Conservation (phyloP, 1,140 invertebrate species). For the Eriocheir sinensis region DNA sequence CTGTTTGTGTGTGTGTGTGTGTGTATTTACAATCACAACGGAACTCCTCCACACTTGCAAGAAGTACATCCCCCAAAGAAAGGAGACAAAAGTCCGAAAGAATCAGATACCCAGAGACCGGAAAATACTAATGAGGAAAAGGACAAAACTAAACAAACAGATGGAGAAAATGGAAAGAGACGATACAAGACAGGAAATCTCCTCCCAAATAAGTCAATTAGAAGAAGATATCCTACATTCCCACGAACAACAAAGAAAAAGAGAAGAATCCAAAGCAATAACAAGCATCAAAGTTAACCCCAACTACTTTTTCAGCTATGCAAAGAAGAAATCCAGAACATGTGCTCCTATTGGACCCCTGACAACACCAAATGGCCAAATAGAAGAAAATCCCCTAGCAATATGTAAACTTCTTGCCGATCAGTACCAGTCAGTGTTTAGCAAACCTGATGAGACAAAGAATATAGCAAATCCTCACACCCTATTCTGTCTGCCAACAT, state of each 20-base stretch:
- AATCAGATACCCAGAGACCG: neutral
- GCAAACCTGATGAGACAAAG: neutral
- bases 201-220: neutral
- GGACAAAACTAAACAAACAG: neutral
- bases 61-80: neutral
- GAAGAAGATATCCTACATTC: neutral
- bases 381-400: neutral
- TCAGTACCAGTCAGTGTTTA: neutral
- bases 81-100: neutral
- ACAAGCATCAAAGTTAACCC: neutral
- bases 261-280: conserved; percentile 33
- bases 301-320: conserved; percentile 30
- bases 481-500: neutral
- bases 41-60: no score
- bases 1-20: no score
- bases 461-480: neutral
- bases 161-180: neutral
- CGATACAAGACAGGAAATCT: neutral
- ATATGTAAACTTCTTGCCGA: conserved; percentile 33
- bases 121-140: conserved; percentile 44
- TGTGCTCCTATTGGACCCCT: conserved; percentile 1
- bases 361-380: neutral
- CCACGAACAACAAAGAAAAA: conserved; percentile 14
- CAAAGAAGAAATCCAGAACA: neutral
- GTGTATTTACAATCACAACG: no score